Percentiles rank a stretch among this genome's conserved stretches.
These are phyloP conservation scores for Delichon dasypus DNA, from an alignment of 2,797 vertebrate genomes.

Conservation along the genomic window DNA sequence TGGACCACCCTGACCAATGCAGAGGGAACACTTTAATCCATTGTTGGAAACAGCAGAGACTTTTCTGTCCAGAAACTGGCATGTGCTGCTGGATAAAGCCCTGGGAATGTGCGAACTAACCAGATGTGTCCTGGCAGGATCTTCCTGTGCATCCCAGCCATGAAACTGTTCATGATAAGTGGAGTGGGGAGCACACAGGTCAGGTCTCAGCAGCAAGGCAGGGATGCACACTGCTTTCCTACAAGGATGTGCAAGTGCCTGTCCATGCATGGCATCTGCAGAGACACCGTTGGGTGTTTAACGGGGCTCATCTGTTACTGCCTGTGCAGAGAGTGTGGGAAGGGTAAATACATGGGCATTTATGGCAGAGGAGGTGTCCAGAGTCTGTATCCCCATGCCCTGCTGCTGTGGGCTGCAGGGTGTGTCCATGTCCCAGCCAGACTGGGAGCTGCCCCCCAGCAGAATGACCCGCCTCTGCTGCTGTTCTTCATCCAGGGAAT, in stretches of 20 bases:
- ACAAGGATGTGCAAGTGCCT: background rate
- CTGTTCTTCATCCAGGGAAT: background rate
- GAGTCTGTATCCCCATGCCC: background rate
- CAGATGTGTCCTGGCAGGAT: background rate
- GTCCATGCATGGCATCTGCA: background rate
- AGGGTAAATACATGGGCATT: background rate
- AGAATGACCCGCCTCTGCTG: background rate
- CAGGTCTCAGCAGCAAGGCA: background rate
- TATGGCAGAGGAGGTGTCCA: background rate
- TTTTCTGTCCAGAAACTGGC: background rate
- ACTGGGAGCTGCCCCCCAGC: background rate
- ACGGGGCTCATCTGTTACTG: background rate
- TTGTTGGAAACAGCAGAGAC: background rate
- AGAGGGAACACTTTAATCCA: background rate
- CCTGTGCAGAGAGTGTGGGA: rapidly evolving
- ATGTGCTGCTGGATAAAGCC: background rate
- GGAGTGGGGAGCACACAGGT: rapidly evolving
- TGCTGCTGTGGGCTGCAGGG: rapidly evolving
- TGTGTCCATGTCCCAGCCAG: rapidly evolving
- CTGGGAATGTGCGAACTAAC: background rate
- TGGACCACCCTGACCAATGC: rapidly evolving
- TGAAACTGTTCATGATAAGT: background rate
- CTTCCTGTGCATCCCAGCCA: background rate
- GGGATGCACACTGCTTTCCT: background rate
- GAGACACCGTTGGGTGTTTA: background rate